Evolutionary conservation across 2,888 invertebrate species (phyloP), one percentile per base, ranked within the genome.

Genomic region (Patella pellucida): DNA sequence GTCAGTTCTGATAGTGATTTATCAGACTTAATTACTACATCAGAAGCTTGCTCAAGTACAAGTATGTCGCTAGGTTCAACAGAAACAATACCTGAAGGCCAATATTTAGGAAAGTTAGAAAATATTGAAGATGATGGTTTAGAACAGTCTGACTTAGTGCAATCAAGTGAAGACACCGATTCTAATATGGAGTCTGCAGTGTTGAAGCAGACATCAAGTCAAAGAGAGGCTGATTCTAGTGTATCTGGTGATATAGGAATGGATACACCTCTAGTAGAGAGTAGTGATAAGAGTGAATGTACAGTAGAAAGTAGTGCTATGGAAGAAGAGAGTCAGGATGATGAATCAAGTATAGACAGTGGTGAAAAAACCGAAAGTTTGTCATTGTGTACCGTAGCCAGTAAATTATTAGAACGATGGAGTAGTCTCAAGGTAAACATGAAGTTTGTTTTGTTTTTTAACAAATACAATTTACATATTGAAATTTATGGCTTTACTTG

Each of bases 321-420:
- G 68, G 52, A 72, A 15, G 41, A 71, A n/a, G 76, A 68, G 15
- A 67, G 23, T 56, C 51, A 73, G 52, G 76, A 52, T 19, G 71
- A 71, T 68, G 69, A 71, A 68, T 50, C 71, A 71, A 41, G 78
- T n/a, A 31, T 69, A 56, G 76, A 72, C 4, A 75, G 72, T 16
- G 67, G 69, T 15, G 76, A 54, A 50, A 68, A 50, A 72, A 54
- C n/a, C 52, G 16, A 41, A 31, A 51, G 52, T 16, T 68, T 27
- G 19, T 54, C 71, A 41, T 76, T 91, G 16, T 80, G 83, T 5
- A 80, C 79, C 2, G 81, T 91, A 74, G 91, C 92, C 15, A 80
- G 85, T 54, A 86, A 94, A 84, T 91, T 96, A 62, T 88, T 96
- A 73, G 93, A 94, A 71, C 93, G 94, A 77, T 97, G 97, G 97